Base-by-base conservation (phyloP, 1,140 invertebrate genomes). In the Drosophila tsacasi region DNA sequence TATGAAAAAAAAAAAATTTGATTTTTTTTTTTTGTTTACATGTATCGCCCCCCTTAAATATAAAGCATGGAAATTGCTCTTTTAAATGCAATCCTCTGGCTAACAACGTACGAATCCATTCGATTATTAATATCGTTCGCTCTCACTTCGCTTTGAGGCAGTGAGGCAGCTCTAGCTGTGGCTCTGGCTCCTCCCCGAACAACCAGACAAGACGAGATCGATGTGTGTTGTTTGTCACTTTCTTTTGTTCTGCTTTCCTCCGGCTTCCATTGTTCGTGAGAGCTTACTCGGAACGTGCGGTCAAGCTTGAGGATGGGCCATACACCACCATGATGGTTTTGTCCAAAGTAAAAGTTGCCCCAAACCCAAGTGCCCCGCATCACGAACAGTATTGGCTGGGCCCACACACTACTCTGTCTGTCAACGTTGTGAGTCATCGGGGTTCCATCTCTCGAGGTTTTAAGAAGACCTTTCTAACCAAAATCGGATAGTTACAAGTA, bases 241-340 rank as follows among this genome's bases (percentile, higher is more conserved):
- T 87, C 84, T 87, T 84, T 81, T 89, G 84, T 89, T 87, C 80
- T 89, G 65, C 50, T 61, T 80, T 68, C 47, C 13, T 68, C 50
- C 32, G 23, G 35, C 35, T 49, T 32, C 46, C 39, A 78, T 81
- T 73, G 64, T 78, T 74, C 64, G 75, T 55, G 46, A 69, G 63
- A 69, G 77, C 46, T 79, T 76, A 21, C 52, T 72, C 30, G 54
- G 69, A 72, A 75, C 80, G 80, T 65, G 68, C 77, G 83, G 79
- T 89, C 81, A 83, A 72, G 62, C 73, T 60, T 67, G 49, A 40
- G 39, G 47, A 55, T 62, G 39, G 46, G 32, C 27, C 50, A 35
- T 5, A 17, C n/a, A n/a, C n/a, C n/a, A n/a, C 46, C 46, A 47
- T 23, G 46, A 47, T 55, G 52, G 23, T 42, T 13, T 42, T 13